phyloP scores from a whole-genome alignment of 2,113 vertebrate genomes.

The Heptranchias perlo region DNA sequence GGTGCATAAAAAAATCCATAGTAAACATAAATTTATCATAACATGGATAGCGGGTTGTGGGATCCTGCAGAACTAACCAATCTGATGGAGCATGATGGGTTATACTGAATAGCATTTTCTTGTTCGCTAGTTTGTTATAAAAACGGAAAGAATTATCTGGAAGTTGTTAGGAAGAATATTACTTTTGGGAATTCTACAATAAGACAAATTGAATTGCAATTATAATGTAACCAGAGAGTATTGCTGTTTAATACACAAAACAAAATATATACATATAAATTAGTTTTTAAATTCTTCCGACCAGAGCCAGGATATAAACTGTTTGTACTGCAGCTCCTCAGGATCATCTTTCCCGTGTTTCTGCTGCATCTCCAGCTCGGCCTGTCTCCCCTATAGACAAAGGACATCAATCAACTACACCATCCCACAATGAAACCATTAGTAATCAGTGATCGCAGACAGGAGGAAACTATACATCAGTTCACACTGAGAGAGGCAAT shows the following conservation, averaged over 20 bases:
- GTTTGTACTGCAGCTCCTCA: slow-evolving; percentile 77
- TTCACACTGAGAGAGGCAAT: slow-evolving; percentile 19
- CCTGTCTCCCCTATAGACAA: slow-evolving; percentile 72
- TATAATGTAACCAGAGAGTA: not conserved
- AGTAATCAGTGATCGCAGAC: slow-evolving; percentile 19
- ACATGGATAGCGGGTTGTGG: not conserved
- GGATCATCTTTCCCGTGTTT: slow-evolving; percentile 73
- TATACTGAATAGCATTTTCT: no score
- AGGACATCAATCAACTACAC: slow-evolving; percentile 32
- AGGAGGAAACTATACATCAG: slow-evolving; percentile 31
- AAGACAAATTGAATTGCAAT: not conserved
- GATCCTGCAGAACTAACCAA: not conserved
- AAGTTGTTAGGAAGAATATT: not conserved
- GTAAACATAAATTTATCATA: not conserved
- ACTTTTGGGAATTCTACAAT: not conserved
- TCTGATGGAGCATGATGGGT: not conserved
- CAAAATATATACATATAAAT: not conserved
- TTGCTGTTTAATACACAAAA: not conserved
- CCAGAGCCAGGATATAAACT: slow-evolving; percentile 87
- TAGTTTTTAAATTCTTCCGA: slow-evolving; percentile 51
- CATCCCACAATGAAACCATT: slow-evolving; percentile 32
- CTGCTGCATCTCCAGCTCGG: slow-evolving; percentile 82
- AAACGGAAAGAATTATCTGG: not conserved
- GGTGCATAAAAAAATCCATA: not conserved
- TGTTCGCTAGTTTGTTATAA: not conserved